phyloP scores from a whole-genome alignment of 2,113 vertebrate genomes.

The Centropus unirufus region DNA sequence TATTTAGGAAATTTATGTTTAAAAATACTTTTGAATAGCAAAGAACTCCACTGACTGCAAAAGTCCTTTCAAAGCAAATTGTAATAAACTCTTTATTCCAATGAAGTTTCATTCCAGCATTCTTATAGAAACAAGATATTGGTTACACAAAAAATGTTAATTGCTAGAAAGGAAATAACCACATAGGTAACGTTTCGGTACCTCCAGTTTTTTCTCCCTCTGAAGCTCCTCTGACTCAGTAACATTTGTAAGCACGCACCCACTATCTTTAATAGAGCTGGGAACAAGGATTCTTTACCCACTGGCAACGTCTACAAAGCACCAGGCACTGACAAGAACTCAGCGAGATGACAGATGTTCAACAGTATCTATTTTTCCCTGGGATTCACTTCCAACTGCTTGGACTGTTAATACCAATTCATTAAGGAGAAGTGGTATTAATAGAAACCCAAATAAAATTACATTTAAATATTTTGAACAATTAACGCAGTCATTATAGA shows the following conservation, averaged over 20 bases:
- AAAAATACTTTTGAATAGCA: background rate
- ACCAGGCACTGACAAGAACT: background rate
- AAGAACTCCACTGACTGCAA: background rate
- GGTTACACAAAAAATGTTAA: background rate
- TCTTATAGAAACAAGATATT: background rate
- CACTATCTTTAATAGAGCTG: background rate
- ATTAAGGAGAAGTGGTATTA: background rate
- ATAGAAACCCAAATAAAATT: background rate
- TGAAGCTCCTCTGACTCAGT: background rate
- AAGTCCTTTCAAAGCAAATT: background rate
- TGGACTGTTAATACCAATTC: background rate
- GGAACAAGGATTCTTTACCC: background rate
- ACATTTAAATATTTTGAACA: background rate
- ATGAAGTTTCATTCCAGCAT: background rate
- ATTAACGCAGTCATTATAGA: background rate
- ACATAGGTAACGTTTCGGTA: background rate
- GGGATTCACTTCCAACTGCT: background rate
- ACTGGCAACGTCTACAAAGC: background rate
- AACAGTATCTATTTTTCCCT: background rate
- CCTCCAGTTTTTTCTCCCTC: background rate
- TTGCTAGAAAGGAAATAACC: background rate
- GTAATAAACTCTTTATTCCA: background rate
- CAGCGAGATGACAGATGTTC: rapidly evolving
- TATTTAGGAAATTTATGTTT: background rate
- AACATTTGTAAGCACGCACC: background rate